Percentiles rank a stretch among this genome's conserved stretches.
phyloP scores from a whole-genome alignment of 2,113 vertebrate genomes.

The Chionis minor region DNA sequence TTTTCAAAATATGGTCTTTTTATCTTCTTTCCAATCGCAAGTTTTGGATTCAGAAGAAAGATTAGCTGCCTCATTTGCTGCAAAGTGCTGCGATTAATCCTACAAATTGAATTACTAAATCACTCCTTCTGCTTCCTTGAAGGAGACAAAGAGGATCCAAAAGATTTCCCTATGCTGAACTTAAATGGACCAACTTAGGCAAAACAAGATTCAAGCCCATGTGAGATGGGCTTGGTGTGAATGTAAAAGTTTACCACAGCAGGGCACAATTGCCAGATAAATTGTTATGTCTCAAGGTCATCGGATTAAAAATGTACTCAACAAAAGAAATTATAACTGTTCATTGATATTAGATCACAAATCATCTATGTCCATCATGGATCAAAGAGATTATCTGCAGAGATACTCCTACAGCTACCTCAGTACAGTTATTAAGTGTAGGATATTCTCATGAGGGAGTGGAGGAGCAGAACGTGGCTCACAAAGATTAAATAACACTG shows the following conservation, averaged over 20 bases:
- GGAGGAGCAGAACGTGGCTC: background rate
- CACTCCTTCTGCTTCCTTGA: background rate
- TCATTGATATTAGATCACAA: background rate
- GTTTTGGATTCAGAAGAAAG: background rate
- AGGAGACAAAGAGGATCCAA: background rate
- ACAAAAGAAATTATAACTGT: background rate
- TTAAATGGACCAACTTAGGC: background rate
- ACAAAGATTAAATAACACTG: background rate
- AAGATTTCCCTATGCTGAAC: background rate
- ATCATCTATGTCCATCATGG: background rate
- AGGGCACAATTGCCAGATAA: background rate
- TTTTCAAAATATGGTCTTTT: background rate
- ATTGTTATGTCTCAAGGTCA: background rate
- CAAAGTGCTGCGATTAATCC: background rate
- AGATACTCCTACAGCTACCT: background rate
- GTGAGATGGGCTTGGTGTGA: background rate
- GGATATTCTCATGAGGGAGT: background rate
- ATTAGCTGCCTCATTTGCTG: background rate
- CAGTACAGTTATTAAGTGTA: background rate
- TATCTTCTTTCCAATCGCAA: background rate
- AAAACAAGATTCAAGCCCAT: background rate
- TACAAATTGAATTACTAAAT: background rate
- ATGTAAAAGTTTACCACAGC: background rate
- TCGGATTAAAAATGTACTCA: background rate
- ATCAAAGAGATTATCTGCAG: background rate